These are phyloP conservation scores for Triplophysa rosa DNA, from an alignment of 2,113 vertebrate species.

Conservation along the genomic window DNA sequence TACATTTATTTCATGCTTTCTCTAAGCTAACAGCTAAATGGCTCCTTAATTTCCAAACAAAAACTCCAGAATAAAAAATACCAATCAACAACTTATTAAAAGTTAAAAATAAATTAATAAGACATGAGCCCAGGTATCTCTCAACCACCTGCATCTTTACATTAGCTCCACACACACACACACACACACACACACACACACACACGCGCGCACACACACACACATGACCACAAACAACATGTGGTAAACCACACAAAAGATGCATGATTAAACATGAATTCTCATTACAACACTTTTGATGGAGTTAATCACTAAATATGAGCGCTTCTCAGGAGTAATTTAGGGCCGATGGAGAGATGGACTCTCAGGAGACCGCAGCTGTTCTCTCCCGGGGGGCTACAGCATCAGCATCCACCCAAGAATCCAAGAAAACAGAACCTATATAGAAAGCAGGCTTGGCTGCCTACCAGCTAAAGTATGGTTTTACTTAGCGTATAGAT, in stretches of 20 bases:
- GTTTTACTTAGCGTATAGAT: no score
- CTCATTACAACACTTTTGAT: slow-evolving; percentile 33
- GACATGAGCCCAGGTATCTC: neutral
- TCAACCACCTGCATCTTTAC: slow-evolving; percentile 25
- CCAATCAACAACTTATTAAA: neutral
- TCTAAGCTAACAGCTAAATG: neutral
- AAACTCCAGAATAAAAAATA: slow-evolving; percentile 18
- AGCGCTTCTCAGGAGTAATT: slow-evolving; percentile 35
- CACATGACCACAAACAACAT: neutral
- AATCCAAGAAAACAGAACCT: slow-evolving; percentile 15
- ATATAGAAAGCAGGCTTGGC: neutral
- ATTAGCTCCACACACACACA: neutral
- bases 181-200: neutral
- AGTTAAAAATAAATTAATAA: neutral
- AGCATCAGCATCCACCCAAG: neutral
- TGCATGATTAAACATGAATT: slow-evolving; percentile 36
- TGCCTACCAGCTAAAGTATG: neutral
- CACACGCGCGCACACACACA: neutral
- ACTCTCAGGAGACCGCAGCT: slow-evolving; percentile 25
- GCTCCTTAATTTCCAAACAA: neutral
- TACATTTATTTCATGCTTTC: slow-evolving; percentile 27
- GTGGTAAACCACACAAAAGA: slow-evolving; percentile 23
- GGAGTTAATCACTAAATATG: slow-evolving; percentile 36
- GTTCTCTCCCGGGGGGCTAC: slow-evolving; percentile 9
- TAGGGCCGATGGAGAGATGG: slow-evolving; percentile 3